Evolutionary conservation across 2,888 invertebrate species (phyloP).

Genomic region (Perizoma flavofasciatum): DNA sequence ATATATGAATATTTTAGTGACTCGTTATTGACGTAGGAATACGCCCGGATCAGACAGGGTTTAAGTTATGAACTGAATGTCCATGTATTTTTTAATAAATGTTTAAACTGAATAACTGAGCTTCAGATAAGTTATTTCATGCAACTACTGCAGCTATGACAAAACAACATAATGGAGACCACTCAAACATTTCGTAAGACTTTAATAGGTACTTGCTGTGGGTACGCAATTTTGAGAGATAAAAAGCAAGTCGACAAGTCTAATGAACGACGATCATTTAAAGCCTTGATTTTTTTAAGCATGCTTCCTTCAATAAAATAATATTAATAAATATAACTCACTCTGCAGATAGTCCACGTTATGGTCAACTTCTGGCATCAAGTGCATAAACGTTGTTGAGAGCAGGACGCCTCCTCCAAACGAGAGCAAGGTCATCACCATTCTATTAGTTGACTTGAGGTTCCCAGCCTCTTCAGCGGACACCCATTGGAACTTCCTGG

Average conservation of each 20-base stretch:
- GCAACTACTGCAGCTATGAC: background rate
- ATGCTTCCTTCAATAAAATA: too few species aligned
- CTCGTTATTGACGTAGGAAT: too few species aligned
- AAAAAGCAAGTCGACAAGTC: background rate
- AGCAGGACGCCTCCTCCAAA: constrained; percentile 94
- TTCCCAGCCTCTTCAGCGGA: constrained; percentile 72
- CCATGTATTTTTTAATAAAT: too few species aligned
- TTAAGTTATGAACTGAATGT: too few species aligned
- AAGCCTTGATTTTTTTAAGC: too few species aligned
- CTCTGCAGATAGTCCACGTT: constrained; percentile 85
- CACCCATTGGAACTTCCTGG: constrained; percentile 86
- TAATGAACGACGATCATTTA: too few species aligned
- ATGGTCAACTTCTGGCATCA: constrained; percentile 91
- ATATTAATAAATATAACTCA: constrained; percentile 51
- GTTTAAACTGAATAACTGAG: too few species aligned
- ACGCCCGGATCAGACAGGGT: too few species aligned
- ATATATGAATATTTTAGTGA: too few species aligned
- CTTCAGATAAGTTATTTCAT: background rate
- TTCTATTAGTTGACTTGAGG: constrained; percentile 73
- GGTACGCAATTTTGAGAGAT: background rate
- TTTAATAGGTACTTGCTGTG: background rate
- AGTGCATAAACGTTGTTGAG: constrained; percentile 91
- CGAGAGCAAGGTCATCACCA: constrained; percentile 87
- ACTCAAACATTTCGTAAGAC: constrained; percentile 4
- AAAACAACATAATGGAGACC: background rate